Evolutionary conservation across 2,888 invertebrate genomes (phyloP).

Genomic region (Prosopocoilus inquinatus): DNA sequence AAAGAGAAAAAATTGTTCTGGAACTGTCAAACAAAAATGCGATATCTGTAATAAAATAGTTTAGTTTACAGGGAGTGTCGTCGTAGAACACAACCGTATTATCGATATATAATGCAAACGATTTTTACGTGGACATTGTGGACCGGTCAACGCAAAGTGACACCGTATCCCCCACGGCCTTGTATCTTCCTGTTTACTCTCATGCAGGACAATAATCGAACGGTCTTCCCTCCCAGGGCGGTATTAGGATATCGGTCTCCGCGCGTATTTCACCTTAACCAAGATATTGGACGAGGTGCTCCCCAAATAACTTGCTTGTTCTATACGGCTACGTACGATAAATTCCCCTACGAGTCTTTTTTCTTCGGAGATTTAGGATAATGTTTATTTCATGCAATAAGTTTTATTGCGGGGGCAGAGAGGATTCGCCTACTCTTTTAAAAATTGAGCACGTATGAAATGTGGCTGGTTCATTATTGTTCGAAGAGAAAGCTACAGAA

Average conservation of each 20-base stretch:
- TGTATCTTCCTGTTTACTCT: constrained; percentile 38
- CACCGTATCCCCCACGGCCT: constrained; percentile 32
- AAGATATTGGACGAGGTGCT: constrained; percentile 35
- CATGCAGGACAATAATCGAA: constrained; percentile 37
- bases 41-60: background rate
- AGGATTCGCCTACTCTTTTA: too few species aligned
- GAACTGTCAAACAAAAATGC: too few species aligned
- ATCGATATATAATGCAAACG: constrained; percentile 31
- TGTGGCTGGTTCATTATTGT: too few species aligned
- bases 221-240: constrained; percentile 32
- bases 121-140: constrained; percentile 21
- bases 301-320: constrained; percentile 23
- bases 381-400: too few species aligned
- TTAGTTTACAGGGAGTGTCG: background rate
- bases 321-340: too few species aligned
- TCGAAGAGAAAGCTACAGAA: too few species aligned
- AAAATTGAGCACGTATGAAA: too few species aligned
- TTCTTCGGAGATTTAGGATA: too few species aligned
- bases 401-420: too few species aligned
- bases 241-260: constrained; percentile 34
- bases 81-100: constrained; percentile 12
- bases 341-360: too few species aligned
- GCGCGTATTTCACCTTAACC: constrained; percentile 34
- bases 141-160: constrained; percentile 35
- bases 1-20: too few species aligned